Base-by-base conservation (phyloP, 2,888 invertebrate genomes). In the Drosophila conformis region DNA sequence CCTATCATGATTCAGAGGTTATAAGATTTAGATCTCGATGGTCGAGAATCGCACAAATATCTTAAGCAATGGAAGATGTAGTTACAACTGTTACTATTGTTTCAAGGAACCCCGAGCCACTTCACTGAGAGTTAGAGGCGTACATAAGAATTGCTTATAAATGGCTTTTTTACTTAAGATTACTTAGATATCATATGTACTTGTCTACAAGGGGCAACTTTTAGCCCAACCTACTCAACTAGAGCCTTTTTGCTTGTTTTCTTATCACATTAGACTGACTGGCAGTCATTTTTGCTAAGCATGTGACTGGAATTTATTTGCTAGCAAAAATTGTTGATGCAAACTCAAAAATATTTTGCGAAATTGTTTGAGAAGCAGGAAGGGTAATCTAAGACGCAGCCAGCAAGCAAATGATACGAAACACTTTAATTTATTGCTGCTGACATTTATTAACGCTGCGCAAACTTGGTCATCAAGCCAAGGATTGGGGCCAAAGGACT, bases 271-370 rank as follows among this genome's bases (percentile, higher is more conserved):
- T 70, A 75, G 73, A 56, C 46, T 25, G 72, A 61, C 73, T 33
- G 63, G 31, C 69, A 60, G 62, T 74, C 67, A 77, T 75, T 71
- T 78, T 73, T 59, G 61, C 59, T 49, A 53, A 48, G 72, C 73
- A 75, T 87, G 90, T 90, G 87, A 83, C 90, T 76, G 63, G 88
- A 83, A 90, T 86, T 80, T 75, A 77, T 77, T 70, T 72, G 21
- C 25, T 31, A 15, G 40, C 65, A 11, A 31, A 66, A 68, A 38
- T 67, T 35, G 61, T 59, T 46, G 67, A 59, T 70, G 52, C 48
- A 78, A 53, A 76, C 63, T 72, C 48, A 61, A 83, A 75, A 83
- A 71, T 82, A 69, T 84, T 79, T 57, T 15, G 59, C 35, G 59
- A 62, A 36, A 66, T 66, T 56, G 38, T 21, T 42, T 29, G 25